A percentile compares a stretch with the other conserved stretches of the same genome.
phyloP scores from a whole-genome alignment of 1,140 invertebrate species.

The Sycobia sp. region DNA sequence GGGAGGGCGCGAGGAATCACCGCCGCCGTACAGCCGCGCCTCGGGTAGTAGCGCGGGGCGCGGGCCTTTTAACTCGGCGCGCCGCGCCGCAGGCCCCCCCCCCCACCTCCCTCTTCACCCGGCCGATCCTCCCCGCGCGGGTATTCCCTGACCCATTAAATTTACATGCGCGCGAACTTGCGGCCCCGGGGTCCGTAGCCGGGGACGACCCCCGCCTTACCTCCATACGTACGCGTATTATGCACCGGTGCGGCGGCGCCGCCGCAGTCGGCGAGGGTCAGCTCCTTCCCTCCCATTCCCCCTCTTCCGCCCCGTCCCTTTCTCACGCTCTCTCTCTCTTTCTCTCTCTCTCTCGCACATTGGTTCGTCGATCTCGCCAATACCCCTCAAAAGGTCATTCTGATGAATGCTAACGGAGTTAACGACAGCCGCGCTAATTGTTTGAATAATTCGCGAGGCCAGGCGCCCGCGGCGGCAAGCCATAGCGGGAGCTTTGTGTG shows the following conservation, averaged over 20 bases:
- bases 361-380: background rate
- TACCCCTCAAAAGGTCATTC: background rate
- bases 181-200: background rate
- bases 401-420: conserved; percentile 1
- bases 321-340: too few species aligned
- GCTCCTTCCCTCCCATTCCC: conserved; percentile 3
- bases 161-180: conserved; percentile 25
- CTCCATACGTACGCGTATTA: background rate
- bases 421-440: background rate
- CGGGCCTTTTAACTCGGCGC: too few species aligned
- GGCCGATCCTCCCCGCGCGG: too few species aligned
- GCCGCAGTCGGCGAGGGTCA: background rate
- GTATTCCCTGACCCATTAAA: conserved; percentile 29
- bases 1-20: conserved; percentile 15
- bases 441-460: conserved; percentile 3
- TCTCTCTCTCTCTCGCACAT: too few species aligned
- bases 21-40: background rate
- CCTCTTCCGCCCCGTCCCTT: too few species aligned
- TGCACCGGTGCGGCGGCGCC: background rate
- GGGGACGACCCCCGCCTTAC: too few species aligned
- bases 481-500: too few species aligned
- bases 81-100: background rate
- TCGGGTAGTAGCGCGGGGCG: conserved; percentile 18
- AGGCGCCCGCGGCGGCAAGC: too few species aligned
- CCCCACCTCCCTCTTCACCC: background rate